A percentile compares a stretch with the other conserved stretches of the same genome.
Conservation (phyloP, 1,140 invertebrate genomes). For the Bombus ignitus region DNA sequence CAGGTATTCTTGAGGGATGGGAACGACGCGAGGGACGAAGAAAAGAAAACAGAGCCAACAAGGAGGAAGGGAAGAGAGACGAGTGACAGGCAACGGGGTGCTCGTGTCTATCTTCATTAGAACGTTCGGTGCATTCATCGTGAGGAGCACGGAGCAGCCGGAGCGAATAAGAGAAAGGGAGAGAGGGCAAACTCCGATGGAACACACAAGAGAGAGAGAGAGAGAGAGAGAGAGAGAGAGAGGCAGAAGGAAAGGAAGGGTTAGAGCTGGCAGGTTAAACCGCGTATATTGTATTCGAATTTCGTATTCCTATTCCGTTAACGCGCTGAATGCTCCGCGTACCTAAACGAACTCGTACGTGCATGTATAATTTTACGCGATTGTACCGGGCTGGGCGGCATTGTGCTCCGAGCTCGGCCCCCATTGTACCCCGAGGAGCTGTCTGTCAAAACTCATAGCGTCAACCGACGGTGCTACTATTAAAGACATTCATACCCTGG, state of each 20-base stretch:
- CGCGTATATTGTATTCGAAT: constrained; percentile 60
- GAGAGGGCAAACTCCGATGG: no score
- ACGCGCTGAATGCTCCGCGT: constrained; percentile 38
- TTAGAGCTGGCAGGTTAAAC: constrained; percentile 62
- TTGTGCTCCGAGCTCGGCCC: constrained; percentile 31
- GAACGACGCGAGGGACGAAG: not conserved
- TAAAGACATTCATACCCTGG: constrained; percentile 57
- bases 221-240: no score
- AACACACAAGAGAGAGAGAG: no score
- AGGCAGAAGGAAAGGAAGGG: not conserved
- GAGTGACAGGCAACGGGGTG: constrained; percentile 34
- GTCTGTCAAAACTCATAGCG: constrained; percentile 66
- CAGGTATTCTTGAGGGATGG: constrained; percentile 20
- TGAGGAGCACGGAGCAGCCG: not conserved
- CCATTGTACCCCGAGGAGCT: constrained; percentile 64
- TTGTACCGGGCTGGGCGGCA: constrained; percentile 35
- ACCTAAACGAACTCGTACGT: constrained; percentile 48
- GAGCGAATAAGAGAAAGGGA: no score
- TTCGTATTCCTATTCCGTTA: constrained; percentile 53
- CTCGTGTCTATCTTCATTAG: constrained; percentile 52
- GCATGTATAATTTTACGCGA: constrained; percentile 64
- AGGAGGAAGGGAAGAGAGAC: not conserved
- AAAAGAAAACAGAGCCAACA: not conserved
- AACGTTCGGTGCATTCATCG: constrained; percentile 45
- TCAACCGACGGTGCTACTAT: constrained; percentile 63